Base-by-base conservation (phyloP, 2,888 invertebrate species). In the Calameuta pallipes region DNA sequence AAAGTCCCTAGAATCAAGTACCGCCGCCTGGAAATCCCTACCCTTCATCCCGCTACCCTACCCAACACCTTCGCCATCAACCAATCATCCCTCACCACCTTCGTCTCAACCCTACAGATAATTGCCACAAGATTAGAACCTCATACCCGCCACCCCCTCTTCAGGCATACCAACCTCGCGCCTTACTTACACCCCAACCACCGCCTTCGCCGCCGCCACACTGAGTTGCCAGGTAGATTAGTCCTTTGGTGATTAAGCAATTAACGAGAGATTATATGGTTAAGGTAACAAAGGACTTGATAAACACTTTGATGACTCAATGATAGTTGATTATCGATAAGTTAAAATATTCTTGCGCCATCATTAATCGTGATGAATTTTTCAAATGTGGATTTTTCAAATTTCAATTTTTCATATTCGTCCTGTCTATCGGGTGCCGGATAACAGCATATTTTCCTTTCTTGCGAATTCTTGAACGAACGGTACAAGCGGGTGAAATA, bases 61-160 rank as follows among this genome's bases (percentile, higher is more conserved):
- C 36, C 68, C 41, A 2, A 4, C 6, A 41, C 69, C 70, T 76
- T n/a, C 31, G 23, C 68, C 30, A 12, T 56, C 30, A 30, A 30
- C 33, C 68, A 33, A 69, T 69, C 73, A 81, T 73, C 79, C 79
- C 78, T 74, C 83, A 77, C 79, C 79, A 77, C 80, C 80, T 79
- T 79, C 76, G 37, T n/a, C 68, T 73, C 73, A 70, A 76, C 34
- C 77, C 41, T 41, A 41, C 70, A 36, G 75, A 78, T 75, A 75
- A 78, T 75, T 75, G 75, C 74, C 70, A 12, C 70, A 12, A 78
- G 78, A 78, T 78, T 70, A 33, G 70, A 70, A 70, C 70, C 31
- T 70, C 41, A 15, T 41, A 41, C 41, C 41, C 15, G 0, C 41
- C 41, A 6, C 15, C 41, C 41, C 41, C 15, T 15, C 41, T 15